A percentile compares a stretch with the other conserved stretches of the same genome.
phyloP scores from a whole-genome alignment of 2,888 invertebrate genomes.

The Meloe dianella region DNA sequence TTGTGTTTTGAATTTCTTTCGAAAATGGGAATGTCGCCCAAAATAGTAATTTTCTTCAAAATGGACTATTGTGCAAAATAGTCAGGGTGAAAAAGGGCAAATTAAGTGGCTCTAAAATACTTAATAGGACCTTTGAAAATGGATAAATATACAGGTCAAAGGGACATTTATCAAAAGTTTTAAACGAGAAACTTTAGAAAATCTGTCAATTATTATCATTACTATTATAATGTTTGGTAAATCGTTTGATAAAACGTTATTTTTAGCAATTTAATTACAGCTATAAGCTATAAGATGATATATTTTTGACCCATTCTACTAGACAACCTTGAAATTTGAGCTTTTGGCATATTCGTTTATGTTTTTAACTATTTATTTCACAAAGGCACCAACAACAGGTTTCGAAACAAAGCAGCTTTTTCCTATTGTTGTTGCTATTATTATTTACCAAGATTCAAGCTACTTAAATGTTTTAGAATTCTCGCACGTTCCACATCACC shows the following conservation, averaged over 20 bases:
- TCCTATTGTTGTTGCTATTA: neutral
- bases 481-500: slow-evolving; percentile 8
- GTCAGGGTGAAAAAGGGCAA: neutral
- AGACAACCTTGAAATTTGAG: neutral
- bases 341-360: slow-evolving; percentile 7
- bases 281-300: too few species aligned
- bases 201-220: neutral
- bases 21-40: slow-evolving; percentile 4
- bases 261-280: neutral
- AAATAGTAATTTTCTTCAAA: slow-evolving; percentile 1
- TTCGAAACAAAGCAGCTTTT: slow-evolving; percentile 10
- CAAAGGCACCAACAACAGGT: slow-evolving; percentile 13
- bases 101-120: neutral
- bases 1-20: neutral
- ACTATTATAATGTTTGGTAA: neutral
- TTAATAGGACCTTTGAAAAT: neutral
- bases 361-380: slow-evolving; percentile 6
- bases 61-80: neutral
- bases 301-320: neutral
- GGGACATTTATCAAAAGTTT: neutral
- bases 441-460: neutral
- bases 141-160: neutral
- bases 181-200: neutral
- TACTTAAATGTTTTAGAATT: slow-evolving; percentile 11
- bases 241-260: neutral